Evolutionary conservation across 2,888 invertebrate species (phyloP), one percentile per base, ranked within the genome.

Genomic region (Bembecia ichneumoniformis): DNA sequence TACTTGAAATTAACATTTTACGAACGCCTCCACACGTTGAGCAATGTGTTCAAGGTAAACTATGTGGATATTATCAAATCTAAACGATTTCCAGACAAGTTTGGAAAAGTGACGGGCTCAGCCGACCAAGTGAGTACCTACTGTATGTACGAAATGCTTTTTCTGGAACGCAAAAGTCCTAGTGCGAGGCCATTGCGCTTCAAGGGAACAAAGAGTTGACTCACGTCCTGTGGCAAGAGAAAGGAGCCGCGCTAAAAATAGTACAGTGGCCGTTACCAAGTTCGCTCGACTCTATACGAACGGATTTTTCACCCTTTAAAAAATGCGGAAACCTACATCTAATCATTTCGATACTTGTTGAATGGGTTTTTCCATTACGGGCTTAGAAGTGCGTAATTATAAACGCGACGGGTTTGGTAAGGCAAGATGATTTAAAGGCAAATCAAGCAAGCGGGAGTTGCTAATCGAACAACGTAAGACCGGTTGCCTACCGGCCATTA

Each of bases 181-280:
- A 61, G 52, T 55, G 57, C 62, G 70, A 71, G 74, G 74, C 66
- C 74, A 69, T 63, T 63, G 66, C 63, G 68, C 67, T 64, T 20
- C 61, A 58, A 61, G 67, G 74, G 71, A 77, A 81, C 79, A 81
- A 82, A 82, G 82, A 79, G 75, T 76, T 81, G 78, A 82, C 71
- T 83, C 81, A 82, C 69, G 80, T 78, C 79, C 80, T 64, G 66
- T 64, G 66, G 64, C 56, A 64, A 68, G 75, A 79, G 81, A 80
- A 81, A 80, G 80, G 78, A 80, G 70, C 59, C 55, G 66, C 49
- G 73, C 77, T 81, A 78, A 73, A 81, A 81, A 81, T 80, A 81
- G 80, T 71, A 63, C 69, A 63, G 67, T 68, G 71, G 72, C 72
- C 72, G 73, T 76, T 74, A 72, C 64, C 63, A 69, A 44, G 13